A percentile compares a stretch with the other conserved stretches of the same genome.
These are phyloP conservation scores for Etheostoma spectabile DNA, from an alignment of 2,113 vertebrate genomes.

Conservation along the genomic window DNA sequence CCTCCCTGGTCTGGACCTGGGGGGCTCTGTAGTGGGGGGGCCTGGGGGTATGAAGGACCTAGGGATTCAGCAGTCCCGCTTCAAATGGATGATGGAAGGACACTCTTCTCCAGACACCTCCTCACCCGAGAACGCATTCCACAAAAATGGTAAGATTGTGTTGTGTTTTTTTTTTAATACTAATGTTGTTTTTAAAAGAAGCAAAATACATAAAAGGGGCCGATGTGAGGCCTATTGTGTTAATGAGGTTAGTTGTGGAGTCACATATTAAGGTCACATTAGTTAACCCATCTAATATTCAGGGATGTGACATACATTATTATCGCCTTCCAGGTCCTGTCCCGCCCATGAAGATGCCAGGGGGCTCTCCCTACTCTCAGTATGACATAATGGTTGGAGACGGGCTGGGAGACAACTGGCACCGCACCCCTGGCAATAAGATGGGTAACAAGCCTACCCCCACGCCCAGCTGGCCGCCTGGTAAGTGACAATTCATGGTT, in stretches of 20 bases:
- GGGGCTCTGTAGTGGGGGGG: slow-evolving; percentile 89
- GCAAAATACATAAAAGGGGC: neutral
- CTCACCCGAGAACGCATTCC: slow-evolving; percentile 92
- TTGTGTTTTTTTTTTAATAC: neutral
- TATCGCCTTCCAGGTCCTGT: slow-evolving; percentile 85
- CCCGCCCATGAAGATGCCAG: slow-evolving; percentile 92
- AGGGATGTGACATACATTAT: slow-evolving; percentile 17
- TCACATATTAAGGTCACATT: slow-evolving; percentile 8
- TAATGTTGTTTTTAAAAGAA: neutral
- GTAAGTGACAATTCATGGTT: slow-evolving; percentile 73
- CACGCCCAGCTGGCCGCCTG: slow-evolving; percentile 98
- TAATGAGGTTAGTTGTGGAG: slow-evolving; percentile 35
- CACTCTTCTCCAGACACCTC: slow-evolving; percentile 91
- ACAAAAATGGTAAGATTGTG: slow-evolving; percentile 93
- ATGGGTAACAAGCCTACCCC: slow-evolving; percentile 91
- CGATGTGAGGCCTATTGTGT: neutral
- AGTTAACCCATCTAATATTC: slow-evolving; percentile 37
- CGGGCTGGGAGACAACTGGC: slow-evolving; percentile 93
- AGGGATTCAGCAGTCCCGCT: slow-evolving; percentile 93
- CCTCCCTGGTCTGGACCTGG: slow-evolving; percentile 88
- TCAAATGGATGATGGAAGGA: slow-evolving; percentile 99
- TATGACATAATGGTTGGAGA: slow-evolving; percentile 94
- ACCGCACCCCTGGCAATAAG: slow-evolving; percentile 97
- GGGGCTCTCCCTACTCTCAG: slow-evolving; percentile 94
- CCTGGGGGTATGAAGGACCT: slow-evolving; percentile 87